phyloP scores from a whole-genome alignment of 2,113 vertebrate genomes.

The Crotalus viridis region DNA sequence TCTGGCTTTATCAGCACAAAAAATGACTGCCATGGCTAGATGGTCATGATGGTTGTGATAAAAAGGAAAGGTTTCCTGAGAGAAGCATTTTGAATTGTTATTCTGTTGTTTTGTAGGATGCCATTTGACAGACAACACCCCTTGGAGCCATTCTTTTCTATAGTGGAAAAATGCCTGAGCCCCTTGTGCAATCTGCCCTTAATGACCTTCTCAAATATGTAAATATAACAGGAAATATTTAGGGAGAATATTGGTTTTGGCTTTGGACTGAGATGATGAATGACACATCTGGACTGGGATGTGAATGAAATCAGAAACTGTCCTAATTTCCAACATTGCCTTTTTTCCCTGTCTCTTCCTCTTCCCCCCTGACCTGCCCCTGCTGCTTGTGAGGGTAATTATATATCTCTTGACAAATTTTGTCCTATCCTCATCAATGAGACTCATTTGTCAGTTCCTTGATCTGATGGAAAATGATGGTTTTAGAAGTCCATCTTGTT shows the following conservation, averaged over 20 bases:
- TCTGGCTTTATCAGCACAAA: slow-evolving; percentile 20
- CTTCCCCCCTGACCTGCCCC: neutral
- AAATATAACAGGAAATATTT: slow-evolving; percentile 31
- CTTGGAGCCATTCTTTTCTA: slow-evolving; percentile 22
- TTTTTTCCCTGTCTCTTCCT: too few relatives aligned
- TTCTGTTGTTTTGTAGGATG: slow-evolving; percentile 44
- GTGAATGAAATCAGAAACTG: slow-evolving; percentile 50
- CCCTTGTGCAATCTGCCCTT: slow-evolving; percentile 24
- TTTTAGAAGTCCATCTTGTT: slow-evolving; percentile 52
- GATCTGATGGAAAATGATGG: slow-evolving; percentile 53
- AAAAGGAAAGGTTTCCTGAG: slow-evolving; percentile 19
- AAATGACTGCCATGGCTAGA: neutral
- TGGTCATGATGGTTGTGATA: neutral
- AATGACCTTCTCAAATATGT: slow-evolving; percentile 11
- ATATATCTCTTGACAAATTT: slow-evolving; percentile 55
- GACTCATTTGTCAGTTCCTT: slow-evolving; percentile 64
- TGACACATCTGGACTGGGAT: slow-evolving; percentile 54
- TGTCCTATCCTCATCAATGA: slow-evolving; percentile 54
- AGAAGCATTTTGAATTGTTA: slow-evolving; percentile 47
- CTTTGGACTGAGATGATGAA: slow-evolving; percentile 43
- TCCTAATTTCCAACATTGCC: slow-evolving; percentile 48
- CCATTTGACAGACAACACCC: slow-evolving; percentile 46
- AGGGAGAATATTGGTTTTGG: slow-evolving; percentile 19
- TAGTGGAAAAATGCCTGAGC: neutral
- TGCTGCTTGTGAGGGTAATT: slow-evolving; percentile 26